Conservation (phyloP, 2,113 vertebrate species). For the Lycaon pictus region DNA sequence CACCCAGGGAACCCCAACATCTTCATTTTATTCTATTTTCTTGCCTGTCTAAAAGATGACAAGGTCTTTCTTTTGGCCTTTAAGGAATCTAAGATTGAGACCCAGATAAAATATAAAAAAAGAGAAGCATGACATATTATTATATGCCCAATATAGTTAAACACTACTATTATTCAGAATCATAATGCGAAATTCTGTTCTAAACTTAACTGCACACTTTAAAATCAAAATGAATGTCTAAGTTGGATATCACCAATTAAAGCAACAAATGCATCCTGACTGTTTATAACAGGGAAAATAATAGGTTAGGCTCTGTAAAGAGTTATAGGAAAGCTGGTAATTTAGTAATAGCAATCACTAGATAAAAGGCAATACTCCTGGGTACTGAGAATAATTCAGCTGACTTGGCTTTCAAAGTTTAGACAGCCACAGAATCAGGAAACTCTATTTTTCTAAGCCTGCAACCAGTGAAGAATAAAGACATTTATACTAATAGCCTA, state of each 20-base stretch:
- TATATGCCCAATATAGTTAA: neutral
- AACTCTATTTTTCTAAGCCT: conserved; percentile 42
- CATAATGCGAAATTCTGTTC: conserved; percentile 54
- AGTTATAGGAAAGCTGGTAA: neutral
- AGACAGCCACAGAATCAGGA: neutral
- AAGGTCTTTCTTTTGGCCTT: conserved; percentile 55
- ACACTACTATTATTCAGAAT: conserved; percentile 27
- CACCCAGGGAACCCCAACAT: neutral
- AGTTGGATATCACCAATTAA: conserved; percentile 20
- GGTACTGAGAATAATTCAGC: neutral
- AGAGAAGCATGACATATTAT: neutral
- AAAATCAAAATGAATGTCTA: conserved; percentile 41
- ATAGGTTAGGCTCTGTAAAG: neutral
- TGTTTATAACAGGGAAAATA: conserved; percentile 35
- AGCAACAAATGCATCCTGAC: neutral
- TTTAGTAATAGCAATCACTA: neutral
- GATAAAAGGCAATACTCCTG: conserved; percentile 31
- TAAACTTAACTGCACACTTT: conserved; percentile 37
- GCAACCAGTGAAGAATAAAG: conserved; percentile 27
- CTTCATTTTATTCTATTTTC: conserved; percentile 53
- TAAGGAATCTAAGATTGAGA: conserved; percentile 29
- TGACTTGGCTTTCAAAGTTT: conserved; percentile 19
- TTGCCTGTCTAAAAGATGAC: conserved; percentile 25
- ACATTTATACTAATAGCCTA: conserved; percentile 20
- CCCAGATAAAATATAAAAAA: conserved; percentile 54